phyloP scores from a whole-genome alignment of 2,113 vertebrate species.

The Elaphurus davidianus region DNA sequence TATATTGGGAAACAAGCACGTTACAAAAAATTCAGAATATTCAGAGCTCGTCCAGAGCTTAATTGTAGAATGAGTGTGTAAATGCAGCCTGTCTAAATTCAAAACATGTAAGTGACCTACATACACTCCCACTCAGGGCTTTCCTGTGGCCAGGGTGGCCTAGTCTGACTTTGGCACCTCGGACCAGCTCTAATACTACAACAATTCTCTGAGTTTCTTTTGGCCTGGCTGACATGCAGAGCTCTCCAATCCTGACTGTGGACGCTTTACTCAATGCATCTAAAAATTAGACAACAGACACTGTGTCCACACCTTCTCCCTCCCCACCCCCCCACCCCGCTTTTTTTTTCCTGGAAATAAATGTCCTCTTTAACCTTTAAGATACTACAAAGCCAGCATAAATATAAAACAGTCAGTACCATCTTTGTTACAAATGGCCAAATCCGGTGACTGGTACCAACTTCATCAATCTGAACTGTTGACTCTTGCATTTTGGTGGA shows the following conservation, averaged over 20 bases:
- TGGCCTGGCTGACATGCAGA: not conserved
- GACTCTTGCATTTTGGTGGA: not conserved
- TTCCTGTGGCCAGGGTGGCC: not conserved
- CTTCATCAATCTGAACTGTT: not conserved
- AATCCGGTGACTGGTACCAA: not conserved
- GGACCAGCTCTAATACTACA: not conserved
- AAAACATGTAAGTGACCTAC: slow-evolving; percentile 59
- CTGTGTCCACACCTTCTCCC: not conserved
- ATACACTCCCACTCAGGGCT: slow-evolving; percentile 6
- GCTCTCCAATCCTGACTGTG: not conserved
- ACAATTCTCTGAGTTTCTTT: not conserved
- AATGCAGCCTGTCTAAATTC: slow-evolving; percentile 47
- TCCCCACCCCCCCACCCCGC: too few relatives aligned
- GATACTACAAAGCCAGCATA: not conserved
- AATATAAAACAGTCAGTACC: not conserved
- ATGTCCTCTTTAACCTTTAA: not conserved
- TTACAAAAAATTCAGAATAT: not conserved
- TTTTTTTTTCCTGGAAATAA: not conserved
- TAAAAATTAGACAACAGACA: not conserved
- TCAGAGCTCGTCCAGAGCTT: not conserved
- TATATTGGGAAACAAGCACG: not conserved
- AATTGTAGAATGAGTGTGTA: not conserved
- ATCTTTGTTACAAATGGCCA: not conserved
- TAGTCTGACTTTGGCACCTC: slow-evolving; percentile 56
- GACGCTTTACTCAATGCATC: not conserved